phyloP scores from a whole-genome alignment of 37 sponge, comb jelly and placozoan genomes.

The Lycopodina hypogea region DNA sequence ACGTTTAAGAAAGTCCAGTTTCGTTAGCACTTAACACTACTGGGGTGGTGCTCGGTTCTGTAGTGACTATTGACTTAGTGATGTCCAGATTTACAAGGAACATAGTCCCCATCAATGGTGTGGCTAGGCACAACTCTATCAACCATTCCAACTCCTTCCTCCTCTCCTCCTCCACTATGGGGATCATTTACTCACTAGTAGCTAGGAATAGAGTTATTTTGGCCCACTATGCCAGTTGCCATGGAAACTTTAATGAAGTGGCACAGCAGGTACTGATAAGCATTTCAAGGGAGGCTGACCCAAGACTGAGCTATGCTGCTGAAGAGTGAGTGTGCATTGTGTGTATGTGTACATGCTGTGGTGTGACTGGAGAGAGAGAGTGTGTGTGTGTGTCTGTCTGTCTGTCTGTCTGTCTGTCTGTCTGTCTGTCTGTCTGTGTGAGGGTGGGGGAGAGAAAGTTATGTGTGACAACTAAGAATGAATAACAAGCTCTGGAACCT shows the following conservation, averaged over 20 bases:
- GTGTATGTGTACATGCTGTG: no score
- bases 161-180: constrained; percentile 21
- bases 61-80: background rate
- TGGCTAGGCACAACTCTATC: background rate
- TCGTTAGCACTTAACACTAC: no score
- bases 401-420: no score
- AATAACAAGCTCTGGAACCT: no score
- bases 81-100: constrained; percentile 1
- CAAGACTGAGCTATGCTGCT: constrained; percentile 51
- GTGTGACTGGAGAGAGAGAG: no score
- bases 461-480: no score
- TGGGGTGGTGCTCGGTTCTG: no score
- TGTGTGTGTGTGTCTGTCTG: background rate
- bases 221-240: constrained; percentile 49
- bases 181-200: constrained; percentile 52
- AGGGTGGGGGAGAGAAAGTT: no score
- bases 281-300: constrained; percentile 5
- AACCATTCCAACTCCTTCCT: constrained; percentile 6
- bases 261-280: constrained; percentile 48
- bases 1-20: no score
- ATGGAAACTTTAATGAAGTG: constrained; percentile 76
- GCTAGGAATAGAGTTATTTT: constrained; percentile 50
- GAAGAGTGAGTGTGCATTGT: constrained; percentile 47
- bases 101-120: constrained; percentile 2
- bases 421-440: no score